Base-by-base conservation (phyloP, 2,888 invertebrate genomes). In the Pyrochroa serraticornis region DNA sequence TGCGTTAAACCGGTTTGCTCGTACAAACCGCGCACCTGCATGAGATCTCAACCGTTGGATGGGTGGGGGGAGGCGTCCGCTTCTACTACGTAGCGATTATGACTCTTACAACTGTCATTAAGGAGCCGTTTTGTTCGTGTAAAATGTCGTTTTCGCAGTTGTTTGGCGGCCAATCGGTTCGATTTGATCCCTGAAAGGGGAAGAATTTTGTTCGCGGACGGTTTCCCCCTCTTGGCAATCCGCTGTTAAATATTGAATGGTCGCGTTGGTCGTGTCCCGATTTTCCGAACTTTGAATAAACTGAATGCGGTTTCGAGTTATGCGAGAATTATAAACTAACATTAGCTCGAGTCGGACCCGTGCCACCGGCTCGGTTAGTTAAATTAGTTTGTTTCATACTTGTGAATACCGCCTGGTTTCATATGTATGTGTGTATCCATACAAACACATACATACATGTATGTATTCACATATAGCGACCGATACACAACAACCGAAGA, bases 331-430 rank as follows among this genome's bases (percentile, higher is more conserved):
- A 65, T 67, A 64, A 67, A 66, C 66, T 67, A 63, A 62, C 64
- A 66, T 67, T 49, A 41, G 60, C 52, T 38, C 43, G 47, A 56
- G 54, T 54, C 50, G 60, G 62, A 62, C 52, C 22, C 55, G 57
- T 48, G 39, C 62, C 44, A 32, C 54, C 52, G 60, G 58, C 57
- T 58, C 50, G 63, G 63, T 63, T 63, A 66, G 67, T 66, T 68
- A 67, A 63, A 67, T 65, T 66, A 65, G 68, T 68, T 68, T 66
- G 66, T 67, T 66, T 57, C 63, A 58, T 63, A 57, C 62, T 54
- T 56, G 57, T 53, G 59, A 56, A 49, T 49, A 50, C 49, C 31
- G 56, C 39, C 44, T 56, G 56, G 49, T 49, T 50, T 49, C 50
- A 49, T 14, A n/a, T n/a, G 22, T 22, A 22, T 56, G 56, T 45